Evolutionary conservation across 2,113 vertebrate genomes (phyloP), one percentile per base, ranked within the genome.

Genomic region (Zapornia atra): DNA sequence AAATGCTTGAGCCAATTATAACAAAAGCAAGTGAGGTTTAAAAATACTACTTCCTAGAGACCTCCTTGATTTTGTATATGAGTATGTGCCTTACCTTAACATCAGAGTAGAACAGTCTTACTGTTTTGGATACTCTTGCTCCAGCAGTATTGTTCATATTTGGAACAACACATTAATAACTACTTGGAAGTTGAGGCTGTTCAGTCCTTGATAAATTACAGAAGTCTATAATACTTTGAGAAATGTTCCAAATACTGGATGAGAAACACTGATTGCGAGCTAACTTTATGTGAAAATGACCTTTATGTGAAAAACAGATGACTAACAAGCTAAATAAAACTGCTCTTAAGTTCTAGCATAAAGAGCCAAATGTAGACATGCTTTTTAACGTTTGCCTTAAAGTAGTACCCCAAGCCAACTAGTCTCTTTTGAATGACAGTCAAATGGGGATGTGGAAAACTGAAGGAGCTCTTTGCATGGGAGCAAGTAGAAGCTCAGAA

Each of bases 291-390:
- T 63, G 82, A 66, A 81, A 97, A 40, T 92, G 86, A 90, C 61
- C 61, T 91, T 90, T 92, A 50, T 24, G 22, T 76, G 61, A 85
- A 80, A 68, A 83, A 44, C 0, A 0, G 40, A 72, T 92, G 87
- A 95, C 73, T 93, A 90, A 92, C 36, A 68, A 53, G 68, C 76
- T 88, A 91, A 95, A 94, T 93, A 92, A 88, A 92, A 75, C 82
- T 33, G 12, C 17, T 33, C 44, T 69, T 36, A 57, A 66, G 16
- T 40, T 88, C 36, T 83, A 46, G 59, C 16, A 20, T 31, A 31
- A 79, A 87, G 28, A 77, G 34, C 68, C 66, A 88, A 80, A 80
- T 40, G 46, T 42, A 69, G 66, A 59, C 0, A 1, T 88, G 28
- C 21, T 69, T 90, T 78, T 42, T 72, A 60, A 31, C 2, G 21